A percentile compares a stretch with the other conserved stretches of the same genome.
Conservation (phyloP, 2,113 vertebrate species). For the Coturnix japonica region DNA sequence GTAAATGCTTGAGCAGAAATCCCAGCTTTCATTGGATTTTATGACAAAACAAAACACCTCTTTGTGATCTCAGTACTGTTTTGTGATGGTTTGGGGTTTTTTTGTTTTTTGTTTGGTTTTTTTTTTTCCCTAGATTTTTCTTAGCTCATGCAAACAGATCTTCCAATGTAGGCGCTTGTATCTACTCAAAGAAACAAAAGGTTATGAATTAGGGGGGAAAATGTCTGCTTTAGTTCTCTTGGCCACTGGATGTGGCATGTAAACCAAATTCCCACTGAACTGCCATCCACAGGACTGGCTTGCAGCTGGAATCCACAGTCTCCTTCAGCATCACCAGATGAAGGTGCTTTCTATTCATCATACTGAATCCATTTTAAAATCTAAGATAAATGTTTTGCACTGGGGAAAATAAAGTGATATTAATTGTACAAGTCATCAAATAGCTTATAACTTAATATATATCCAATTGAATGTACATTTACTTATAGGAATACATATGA, state of each 20-base stretch:
- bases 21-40: not conserved
- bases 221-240: not conserved
- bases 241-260: not conserved
- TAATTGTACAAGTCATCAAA: not conserved
- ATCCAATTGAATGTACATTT: not conserved
- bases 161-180: not conserved
- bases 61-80: not conserved
- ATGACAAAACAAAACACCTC: not conserved
- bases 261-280: not conserved
- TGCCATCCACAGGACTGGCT: fast-evolving
- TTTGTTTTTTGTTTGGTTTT: too few relatives aligned
- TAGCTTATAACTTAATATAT: not conserved
- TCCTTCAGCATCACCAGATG: not conserved
- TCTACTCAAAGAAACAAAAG: not conserved
- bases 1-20: not conserved
- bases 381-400: not conserved
- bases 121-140: not conserved
- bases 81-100: too few relatives aligned
- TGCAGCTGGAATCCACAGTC: not conserved
- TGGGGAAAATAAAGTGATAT: not conserved
- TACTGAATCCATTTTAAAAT: not conserved
- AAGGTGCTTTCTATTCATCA: not conserved
- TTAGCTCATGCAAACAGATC: not conserved
- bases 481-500: not conserved
- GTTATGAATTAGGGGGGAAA: not conserved